Percentiles rank a stretch among this genome's conserved stretches.
phyloP scores from a whole-genome alignment of 2,113 vertebrate genomes.

The Pardalotus punctatus region DNA sequence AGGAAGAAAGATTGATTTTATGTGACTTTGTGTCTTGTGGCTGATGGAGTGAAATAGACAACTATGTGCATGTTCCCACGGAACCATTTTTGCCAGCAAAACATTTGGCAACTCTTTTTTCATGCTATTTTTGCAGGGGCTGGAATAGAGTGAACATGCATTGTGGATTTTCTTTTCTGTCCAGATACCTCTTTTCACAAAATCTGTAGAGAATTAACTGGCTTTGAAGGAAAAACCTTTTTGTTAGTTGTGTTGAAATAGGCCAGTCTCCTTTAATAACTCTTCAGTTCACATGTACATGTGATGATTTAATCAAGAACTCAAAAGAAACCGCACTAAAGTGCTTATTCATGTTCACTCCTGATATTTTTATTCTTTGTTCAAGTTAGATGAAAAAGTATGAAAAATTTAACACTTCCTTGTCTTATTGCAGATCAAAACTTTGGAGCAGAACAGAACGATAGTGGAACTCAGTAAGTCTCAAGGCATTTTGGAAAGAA shows the following conservation, averaged over 20 bases:
- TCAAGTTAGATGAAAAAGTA: background rate
- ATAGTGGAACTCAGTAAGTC: constrained; percentile 82
- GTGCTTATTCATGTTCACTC: background rate
- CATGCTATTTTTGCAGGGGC: background rate
- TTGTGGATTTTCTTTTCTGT: background rate
- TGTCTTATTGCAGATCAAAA: constrained; percentile 79
- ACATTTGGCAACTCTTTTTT: background rate
- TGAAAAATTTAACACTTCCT: background rate
- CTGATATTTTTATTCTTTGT: background rate
- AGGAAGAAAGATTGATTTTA: background rate
- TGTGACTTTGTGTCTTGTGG: background rate
- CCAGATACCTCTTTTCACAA: background rate
- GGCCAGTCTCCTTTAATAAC: background rate
- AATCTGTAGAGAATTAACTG: background rate
- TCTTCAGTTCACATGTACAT: background rate
- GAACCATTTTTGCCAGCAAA: background rate
- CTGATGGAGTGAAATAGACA: background rate
- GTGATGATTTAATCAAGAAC: background rate
- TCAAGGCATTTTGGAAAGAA: constrained; percentile 77
- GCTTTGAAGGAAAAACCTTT: background rate
- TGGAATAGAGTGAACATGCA: background rate
- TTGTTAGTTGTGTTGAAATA: background rate
- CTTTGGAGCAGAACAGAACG: constrained; percentile 81
- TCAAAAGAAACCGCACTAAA: background rate
- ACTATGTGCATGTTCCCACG: background rate